Evolutionary conservation across 2,888 invertebrate species (phyloP).

Genomic region (Drosophila nigricruria): DNA sequence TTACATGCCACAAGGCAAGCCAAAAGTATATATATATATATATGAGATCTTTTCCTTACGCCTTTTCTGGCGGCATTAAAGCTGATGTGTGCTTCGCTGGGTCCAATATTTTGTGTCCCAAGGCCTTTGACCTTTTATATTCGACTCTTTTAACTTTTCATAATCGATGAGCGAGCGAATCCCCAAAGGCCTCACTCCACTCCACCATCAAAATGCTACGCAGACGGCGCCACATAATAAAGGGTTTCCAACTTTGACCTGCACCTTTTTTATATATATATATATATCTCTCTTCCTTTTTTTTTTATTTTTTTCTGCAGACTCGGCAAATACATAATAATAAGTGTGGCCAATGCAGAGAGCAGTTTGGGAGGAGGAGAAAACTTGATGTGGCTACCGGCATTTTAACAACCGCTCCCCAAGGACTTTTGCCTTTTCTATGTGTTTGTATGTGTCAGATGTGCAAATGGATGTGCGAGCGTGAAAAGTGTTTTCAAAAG

Average conservation of each 20-base stretch:
- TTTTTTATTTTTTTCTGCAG: slow-evolving; percentile 31
- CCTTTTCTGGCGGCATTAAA: no score
- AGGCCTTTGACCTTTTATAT: slow-evolving; percentile 61
- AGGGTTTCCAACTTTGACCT: slow-evolving; percentile 72
- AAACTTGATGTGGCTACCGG: slow-evolving; percentile 45
- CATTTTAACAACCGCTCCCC: slow-evolving; percentile 49
- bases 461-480: slow-evolving; percentile 30
- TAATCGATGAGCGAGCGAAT: slow-evolving; percentile 74
- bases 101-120: slow-evolving; percentile 31
- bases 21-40: background rate
- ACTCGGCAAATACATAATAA: slow-evolving; percentile 60
- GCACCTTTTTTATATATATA: slow-evolving; percentile 50
- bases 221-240: slow-evolving; percentile 62
- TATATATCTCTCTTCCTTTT: background rate
- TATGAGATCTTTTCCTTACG: slow-evolving; percentile 5
- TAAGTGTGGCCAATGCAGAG: slow-evolving; percentile 62
- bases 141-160: slow-evolving; percentile 66
- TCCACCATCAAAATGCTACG: slow-evolving; percentile 5
- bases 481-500: slow-evolving; percentile 62
- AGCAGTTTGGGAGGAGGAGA: slow-evolving; percentile 45
- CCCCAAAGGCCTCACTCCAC: slow-evolving; percentile 29
- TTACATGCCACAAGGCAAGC: background rate
- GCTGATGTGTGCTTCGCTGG: slow-evolving; percentile 11
- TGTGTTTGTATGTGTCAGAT: slow-evolving; percentile 4
- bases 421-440: slow-evolving; percentile 21